phyloP scores from a whole-genome alignment of 2,888 invertebrate species.

The Caprella mutica region DNA sequence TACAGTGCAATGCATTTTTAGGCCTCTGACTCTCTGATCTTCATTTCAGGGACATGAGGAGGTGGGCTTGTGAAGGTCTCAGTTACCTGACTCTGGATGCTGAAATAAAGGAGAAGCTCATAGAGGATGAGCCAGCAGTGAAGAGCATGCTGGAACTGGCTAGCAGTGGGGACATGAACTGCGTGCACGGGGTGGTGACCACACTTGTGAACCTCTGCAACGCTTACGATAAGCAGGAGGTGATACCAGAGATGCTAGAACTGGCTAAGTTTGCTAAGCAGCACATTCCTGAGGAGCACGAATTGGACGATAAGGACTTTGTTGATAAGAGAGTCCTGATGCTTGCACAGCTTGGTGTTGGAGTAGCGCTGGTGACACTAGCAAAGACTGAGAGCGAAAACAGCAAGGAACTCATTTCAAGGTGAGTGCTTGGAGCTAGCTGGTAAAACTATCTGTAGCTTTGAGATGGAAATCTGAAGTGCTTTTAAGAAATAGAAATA shows the following conservation, averaged over 20 bases:
- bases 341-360: slow-evolving; percentile 75
- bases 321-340: slow-evolving; percentile 59
- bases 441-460: not conserved
- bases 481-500: too few relatives aligned
- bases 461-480: not conserved
- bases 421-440: slow-evolving; percentile 37
- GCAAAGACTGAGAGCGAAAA: slow-evolving; percentile 88
- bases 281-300: slow-evolving; percentile 94
- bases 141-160: slow-evolving; percentile 79
- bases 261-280: slow-evolving; percentile 98
- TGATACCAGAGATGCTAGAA: slow-evolving; percentile 92
- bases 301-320: slow-evolving; percentile 77
- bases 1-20: too few relatives aligned
- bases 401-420: slow-evolving; percentile 71
- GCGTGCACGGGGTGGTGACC: slow-evolving; percentile 80
- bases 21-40: too few relatives aligned
- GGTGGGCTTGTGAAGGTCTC: slow-evolving; percentile 94
- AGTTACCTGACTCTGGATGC: slow-evolving; percentile 95
- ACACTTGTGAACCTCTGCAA: slow-evolving; percentile 94
- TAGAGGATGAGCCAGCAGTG: slow-evolving; percentile 70
- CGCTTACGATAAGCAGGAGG: slow-evolving; percentile 92
- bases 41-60: slow-evolving; percentile 67
- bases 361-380: slow-evolving; percentile 74
- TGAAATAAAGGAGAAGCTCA: slow-evolving; percentile 92
- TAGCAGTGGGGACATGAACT: slow-evolving; percentile 69